Conservation (phyloP, 2,113 vertebrate species). For the Centrocercus urophasianus region DNA sequence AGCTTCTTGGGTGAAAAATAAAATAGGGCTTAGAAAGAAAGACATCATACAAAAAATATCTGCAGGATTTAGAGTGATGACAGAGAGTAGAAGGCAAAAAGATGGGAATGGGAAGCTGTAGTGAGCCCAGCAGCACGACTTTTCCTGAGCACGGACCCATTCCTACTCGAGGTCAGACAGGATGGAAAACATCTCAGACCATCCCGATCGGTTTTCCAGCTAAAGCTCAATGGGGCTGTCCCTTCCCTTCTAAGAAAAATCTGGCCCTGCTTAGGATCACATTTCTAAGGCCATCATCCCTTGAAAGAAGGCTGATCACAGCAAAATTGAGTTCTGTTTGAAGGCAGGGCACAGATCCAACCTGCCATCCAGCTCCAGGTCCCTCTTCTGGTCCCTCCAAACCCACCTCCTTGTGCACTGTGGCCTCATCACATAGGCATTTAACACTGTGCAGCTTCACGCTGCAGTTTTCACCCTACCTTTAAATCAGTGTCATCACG, state of each 20-base stretch:
- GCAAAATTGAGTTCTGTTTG: not conserved
- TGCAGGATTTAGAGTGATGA: not conserved
- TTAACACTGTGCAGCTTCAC: not conserved
- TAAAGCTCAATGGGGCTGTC: too few relatives aligned
- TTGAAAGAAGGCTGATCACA: not conserved
- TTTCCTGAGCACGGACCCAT: not conserved
- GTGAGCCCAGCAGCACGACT: not conserved
- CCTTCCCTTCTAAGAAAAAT: not conserved
- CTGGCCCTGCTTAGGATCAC: not conserved
- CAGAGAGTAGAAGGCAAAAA: not conserved
- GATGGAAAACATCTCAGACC: not conserved
- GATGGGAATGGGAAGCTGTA: not conserved
- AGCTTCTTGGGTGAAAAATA: not conserved
- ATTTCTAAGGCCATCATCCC: not conserved
- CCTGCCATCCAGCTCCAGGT: not conserved
- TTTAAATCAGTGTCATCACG: not conserved
- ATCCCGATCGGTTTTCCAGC: not conserved
- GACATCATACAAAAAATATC: not conserved
- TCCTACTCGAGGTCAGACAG: not conserved
- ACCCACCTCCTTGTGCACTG: rapidly evolving
- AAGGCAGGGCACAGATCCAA: not conserved
- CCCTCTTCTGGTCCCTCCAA: not conserved
- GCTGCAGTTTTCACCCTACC: not conserved
- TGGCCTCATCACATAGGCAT: not conserved
- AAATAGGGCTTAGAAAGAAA: not conserved